These are phyloP conservation scores for Rhinolophus ferrumequinum DNA, from an alignment of 2,113 vertebrate species.

Conservation along the genomic window DNA sequence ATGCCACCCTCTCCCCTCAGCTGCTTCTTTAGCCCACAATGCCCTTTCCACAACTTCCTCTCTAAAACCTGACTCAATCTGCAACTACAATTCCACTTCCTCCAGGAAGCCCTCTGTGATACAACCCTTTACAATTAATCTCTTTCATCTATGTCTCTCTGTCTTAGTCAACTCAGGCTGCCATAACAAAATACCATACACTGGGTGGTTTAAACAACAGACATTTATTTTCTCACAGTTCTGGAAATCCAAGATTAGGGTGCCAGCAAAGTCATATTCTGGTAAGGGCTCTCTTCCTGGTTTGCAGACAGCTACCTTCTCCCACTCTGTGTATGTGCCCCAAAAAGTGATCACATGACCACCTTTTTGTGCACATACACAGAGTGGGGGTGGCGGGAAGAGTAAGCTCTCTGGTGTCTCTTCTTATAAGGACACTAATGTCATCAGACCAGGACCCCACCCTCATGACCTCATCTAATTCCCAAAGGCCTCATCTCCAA, in stretches of 20 bases:
- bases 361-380: neutral
- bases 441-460: neutral
- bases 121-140: neutral
- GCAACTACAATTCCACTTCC: neutral
- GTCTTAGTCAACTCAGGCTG: neutral
- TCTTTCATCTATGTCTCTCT: neutral
- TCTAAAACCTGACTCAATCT: neutral
- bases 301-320: neutral
- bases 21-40: neutral
- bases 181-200: neutral
- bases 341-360: neutral
- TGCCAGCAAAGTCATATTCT: neutral
- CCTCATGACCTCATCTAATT: neutral
- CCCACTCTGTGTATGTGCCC: too few species aligned
- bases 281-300: neutral
- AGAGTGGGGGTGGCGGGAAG: neutral
- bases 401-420: neutral
- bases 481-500: neutral
- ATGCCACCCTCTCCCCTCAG: neutral
- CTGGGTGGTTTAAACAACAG: neutral
- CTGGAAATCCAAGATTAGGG: neutral
- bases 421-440: neutral
- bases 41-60: neutral
- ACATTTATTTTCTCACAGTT: neutral
- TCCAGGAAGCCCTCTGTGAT: neutral